Percentiles rank a stretch among this genome's conserved stretches.
Evolutionary conservation across 2,888 invertebrate genomes (phyloP).

Genomic region (Ormyrus nitidulus): DNA sequence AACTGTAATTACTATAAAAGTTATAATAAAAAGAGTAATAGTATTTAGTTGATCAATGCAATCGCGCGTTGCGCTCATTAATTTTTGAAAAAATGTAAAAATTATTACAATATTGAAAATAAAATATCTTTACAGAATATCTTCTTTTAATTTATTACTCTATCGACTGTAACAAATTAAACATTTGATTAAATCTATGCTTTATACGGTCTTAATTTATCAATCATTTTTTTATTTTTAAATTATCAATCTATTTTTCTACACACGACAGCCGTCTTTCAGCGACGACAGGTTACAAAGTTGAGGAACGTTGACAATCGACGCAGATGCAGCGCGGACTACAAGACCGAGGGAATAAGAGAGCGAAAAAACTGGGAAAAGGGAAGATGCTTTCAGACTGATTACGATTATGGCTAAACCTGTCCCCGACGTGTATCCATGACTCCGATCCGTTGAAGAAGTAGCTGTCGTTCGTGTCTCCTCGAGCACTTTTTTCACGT

Average conservation of each 20-base stretch:
- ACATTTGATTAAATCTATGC: background rate
- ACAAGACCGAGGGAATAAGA: background rate
- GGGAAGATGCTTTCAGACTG: slow-evolving; percentile 56
- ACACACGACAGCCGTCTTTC: background rate
- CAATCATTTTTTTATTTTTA: background rate
- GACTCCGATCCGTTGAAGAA: background rate
- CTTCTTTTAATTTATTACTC: background rate
- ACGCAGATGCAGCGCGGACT: slow-evolving; percentile 3
- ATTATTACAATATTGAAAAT: background rate
- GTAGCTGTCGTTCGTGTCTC: slow-evolving; percentile 13
- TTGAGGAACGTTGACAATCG: slow-evolving; percentile 16
- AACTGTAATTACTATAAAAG: too few species aligned
- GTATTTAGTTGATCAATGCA: too few species aligned
- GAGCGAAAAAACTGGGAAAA: slow-evolving; percentile 5
- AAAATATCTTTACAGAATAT: background rate
- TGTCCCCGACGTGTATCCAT: background rate
- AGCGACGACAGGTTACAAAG: slow-evolving; percentile 21
- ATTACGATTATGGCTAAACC: slow-evolving; percentile 55
- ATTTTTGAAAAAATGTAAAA: background rate
- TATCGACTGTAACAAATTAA: background rate
- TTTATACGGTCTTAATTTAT: background rate
- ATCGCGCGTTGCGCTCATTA: too few species aligned
- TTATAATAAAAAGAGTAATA: too few species aligned
- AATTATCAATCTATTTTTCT: slow-evolving; percentile 27
- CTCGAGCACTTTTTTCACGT: background rate